Evolutionary conservation across 2,113 vertebrate species (phyloP), one percentile per base, ranked within the genome.

Genomic region (Procavia capensis): DNA sequence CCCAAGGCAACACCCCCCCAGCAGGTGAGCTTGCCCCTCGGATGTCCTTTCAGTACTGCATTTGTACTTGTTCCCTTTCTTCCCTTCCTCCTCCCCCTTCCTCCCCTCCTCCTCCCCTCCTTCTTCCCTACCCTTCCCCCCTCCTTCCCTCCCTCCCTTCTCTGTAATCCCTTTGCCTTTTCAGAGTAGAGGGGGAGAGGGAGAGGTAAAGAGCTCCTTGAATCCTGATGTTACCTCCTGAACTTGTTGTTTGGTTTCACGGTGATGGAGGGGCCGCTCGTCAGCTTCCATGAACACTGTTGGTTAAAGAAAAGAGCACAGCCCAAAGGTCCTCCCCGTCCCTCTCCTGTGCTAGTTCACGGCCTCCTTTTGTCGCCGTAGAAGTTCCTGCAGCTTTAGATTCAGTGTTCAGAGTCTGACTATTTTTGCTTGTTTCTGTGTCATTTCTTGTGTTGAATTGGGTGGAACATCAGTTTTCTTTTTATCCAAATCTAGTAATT

Each of bases 91-190:
- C 27, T 0, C 17, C 63, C 43, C 10, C 31, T 78, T 45, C 9
- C 27, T 10, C 36, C 0, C 0, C 47, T 10, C 27, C 14, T 50
- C 43, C 27, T 0, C n/a, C n/a, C n/a, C n/a, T n/a, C n/a, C 41
- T 19, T 81, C 85, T 36, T 78, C n/a, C 24, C 1, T 68, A 82
- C 0, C 5, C 0, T 10, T 29, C 0, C 0, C 47, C 17, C 27
- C 14, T 50, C 43, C 27, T 0, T n/a, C n/a, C 17, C 63, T 57
- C 10, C 31, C 88, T 45, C 9, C 27, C 47, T 45, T n/a, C 66
- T 2, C 1, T 54, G 63, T 3, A 19, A 6, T 36, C n/a, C 22
- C 45, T 31, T 43, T 29, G 17, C 39, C 45, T n/a, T 25, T 59
- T 19, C 13, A 2, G 61, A n/a, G 87, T 9, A 34, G 43, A 29